Conservation (phyloP, 2,797 vertebrate species). For the Catostomus latipinnis region DNA sequence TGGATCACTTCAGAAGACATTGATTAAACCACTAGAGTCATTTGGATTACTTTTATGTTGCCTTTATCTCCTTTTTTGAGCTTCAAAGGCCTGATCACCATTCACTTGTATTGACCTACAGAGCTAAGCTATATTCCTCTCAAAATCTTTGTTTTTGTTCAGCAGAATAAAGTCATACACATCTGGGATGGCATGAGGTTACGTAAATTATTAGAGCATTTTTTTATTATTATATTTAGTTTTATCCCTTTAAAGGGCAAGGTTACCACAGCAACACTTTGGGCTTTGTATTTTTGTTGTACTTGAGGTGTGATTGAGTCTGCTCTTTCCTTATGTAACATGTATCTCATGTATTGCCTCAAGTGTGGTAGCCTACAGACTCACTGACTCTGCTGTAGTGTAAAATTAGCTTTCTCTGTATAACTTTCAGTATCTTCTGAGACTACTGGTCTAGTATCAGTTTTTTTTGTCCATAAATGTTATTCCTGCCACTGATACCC, state of each 20-base stretch:
- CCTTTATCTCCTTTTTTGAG: too few species aligned
- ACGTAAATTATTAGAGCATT: too few species aligned
- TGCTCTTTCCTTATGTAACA: conserved; percentile 16
- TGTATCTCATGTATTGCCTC: conserved; percentile 18
- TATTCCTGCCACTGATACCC: not conserved
- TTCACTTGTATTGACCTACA: too few species aligned
- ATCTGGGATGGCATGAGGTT: too few species aligned
- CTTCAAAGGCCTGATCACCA: too few species aligned
- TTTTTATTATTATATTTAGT: too few species aligned
- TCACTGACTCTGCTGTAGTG: conserved; percentile 27
- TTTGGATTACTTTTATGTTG: too few species aligned
- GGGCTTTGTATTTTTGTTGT: not conserved
- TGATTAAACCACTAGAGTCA: too few species aligned
- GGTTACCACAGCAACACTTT: conserved; percentile 6
- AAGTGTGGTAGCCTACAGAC: conserved; percentile 8
- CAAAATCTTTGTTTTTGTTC: too few species aligned
- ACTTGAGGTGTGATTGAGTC: not conserved
- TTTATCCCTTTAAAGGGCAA: not conserved
- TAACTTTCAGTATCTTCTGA: conserved; percentile 31
- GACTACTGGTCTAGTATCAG: conserved; percentile 15
- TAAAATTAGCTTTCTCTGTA: conserved; percentile 33
- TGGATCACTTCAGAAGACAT: too few species aligned
- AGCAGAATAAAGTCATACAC: too few species aligned
- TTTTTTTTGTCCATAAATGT: not conserved
- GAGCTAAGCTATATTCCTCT: too few species aligned